Evolutionary conservation across 2,888 invertebrate genomes (phyloP), one percentile per base, ranked within the genome.

Genomic region (Amphipyra berbera): DNA sequence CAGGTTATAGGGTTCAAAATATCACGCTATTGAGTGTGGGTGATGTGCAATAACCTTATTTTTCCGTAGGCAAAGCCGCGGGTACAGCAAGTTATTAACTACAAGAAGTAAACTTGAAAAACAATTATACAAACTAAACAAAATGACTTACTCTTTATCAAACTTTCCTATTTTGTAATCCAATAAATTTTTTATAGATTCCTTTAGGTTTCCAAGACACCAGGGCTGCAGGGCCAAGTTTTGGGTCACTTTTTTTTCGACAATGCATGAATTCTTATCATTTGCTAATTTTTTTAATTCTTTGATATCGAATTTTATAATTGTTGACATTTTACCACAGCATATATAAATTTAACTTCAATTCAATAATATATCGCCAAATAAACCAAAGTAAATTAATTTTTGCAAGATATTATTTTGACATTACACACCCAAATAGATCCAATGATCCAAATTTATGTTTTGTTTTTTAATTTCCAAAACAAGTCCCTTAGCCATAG

Each of bases 141-240:
- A 42, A 41, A n/a, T 13, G 12, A 94, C 96, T 87, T 92, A 97
- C 96, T 95, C 95, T 84, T 95, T 92, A 79, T 96, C 96, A 82
- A 95, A 96, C 86, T 95, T 95, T 68, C 96, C 95, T 62, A 96
- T 93, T 87, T 95, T 95, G 71, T 94, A 94, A 79, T 95, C 95
- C 48, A 97, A 85, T 73, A 96, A 89, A 76, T 96, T 96, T 82
- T 95, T 95, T 6, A 97, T 87, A 8, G 96, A 95, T 65, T 95
- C 92, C 57, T 94, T 95, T 27, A 96, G 78, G 78, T 96, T 95
- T 38, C 95, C 95, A 46, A 96, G 89, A 82, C 96, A 96, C 93
- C 95, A 96, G 6, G 97, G 96, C 84, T 96, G 96, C 50, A 97
- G 82, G 0, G 95, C 95, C 54, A 96, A 78, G 77, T 96, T 96